Conservation (phyloP, 2,797 vertebrate genomes). For the Anguilla anguilla region DNA sequence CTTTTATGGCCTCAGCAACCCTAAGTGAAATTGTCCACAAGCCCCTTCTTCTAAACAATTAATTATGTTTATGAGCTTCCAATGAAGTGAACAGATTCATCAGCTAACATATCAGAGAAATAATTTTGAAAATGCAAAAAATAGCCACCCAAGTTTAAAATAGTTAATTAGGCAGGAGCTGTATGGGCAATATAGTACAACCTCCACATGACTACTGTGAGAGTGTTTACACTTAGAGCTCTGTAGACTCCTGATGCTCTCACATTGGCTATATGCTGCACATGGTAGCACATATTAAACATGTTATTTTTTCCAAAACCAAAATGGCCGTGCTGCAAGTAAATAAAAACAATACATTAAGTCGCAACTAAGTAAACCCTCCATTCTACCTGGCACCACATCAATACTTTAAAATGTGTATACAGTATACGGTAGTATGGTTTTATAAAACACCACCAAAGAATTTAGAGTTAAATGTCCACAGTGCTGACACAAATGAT, state of each 20-base stretch:
- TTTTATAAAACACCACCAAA: not conserved
- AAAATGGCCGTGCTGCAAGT: not conserved
- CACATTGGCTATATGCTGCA: not conserved
- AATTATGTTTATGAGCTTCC: conserved; percentile 10
- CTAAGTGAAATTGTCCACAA: not conserved
- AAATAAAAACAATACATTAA: not conserved
- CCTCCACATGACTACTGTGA: not conserved
- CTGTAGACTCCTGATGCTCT: not conserved
- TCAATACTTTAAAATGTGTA: not conserved
- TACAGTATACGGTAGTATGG: not conserved
- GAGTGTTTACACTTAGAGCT: not conserved
- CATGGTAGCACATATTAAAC: not conserved
- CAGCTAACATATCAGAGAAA: not conserved
- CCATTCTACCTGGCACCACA: not conserved
- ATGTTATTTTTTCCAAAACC: not conserved
- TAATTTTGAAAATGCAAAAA: not conserved
- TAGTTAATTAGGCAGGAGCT: not conserved
- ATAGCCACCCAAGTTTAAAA: not conserved
- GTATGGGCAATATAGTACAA: not conserved
- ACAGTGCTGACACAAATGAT: conserved; percentile 3
- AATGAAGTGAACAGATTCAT: not conserved
- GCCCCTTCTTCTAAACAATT: not conserved
- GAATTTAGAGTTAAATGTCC: not conserved
- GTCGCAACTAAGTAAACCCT: not conserved
- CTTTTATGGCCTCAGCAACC: not conserved